These are phyloP conservation scores for Myzus persicae DNA, from an alignment of 1,140 invertebrate species.

Conservation along the genomic window DNA sequence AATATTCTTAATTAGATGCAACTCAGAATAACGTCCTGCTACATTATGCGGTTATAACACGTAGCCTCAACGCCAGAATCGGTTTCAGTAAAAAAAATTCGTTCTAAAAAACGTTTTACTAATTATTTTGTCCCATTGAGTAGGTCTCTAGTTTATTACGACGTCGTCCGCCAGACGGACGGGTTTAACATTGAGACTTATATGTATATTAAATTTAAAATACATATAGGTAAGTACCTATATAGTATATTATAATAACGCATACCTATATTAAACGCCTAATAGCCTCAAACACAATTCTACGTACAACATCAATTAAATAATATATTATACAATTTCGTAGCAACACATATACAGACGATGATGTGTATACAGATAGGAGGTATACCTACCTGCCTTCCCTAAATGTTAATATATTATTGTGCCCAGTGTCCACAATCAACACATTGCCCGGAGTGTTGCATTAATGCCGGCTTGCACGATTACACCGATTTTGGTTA, in stretches of 20 bases:
- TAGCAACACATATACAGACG: background rate
- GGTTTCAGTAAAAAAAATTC: conserved; percentile 7
- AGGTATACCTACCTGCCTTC: background rate
- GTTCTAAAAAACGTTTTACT: conserved; percentile 25
- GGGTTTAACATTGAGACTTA: background rate
- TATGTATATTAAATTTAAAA: background rate
- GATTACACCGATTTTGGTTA: conserved; percentile 43
- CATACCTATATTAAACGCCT: background rate
- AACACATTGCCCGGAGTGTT: background rate
- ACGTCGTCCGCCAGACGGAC: background rate
- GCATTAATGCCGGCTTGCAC: conserved; percentile 24
- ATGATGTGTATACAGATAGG: background rate
- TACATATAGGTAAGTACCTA: background rate
- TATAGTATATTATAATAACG: background rate
- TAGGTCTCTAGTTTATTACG: background rate
- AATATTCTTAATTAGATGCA: conserved; percentile 31
- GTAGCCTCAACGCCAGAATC: background rate
- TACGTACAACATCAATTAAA: conserved; percentile 21
- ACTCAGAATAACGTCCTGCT: background rate
- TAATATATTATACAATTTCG: background rate
- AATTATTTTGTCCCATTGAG: conserved; percentile 19
- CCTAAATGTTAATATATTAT: background rate
- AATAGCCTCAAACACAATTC: conserved; percentile 21
- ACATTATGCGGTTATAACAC: background rate
- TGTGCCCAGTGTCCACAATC: conserved; percentile 15